A percentile compares a stretch with the other conserved stretches of the same genome.
phyloP scores from a whole-genome alignment of 2,888 invertebrate genomes.

The Carterocephalus palaemon region DNA sequence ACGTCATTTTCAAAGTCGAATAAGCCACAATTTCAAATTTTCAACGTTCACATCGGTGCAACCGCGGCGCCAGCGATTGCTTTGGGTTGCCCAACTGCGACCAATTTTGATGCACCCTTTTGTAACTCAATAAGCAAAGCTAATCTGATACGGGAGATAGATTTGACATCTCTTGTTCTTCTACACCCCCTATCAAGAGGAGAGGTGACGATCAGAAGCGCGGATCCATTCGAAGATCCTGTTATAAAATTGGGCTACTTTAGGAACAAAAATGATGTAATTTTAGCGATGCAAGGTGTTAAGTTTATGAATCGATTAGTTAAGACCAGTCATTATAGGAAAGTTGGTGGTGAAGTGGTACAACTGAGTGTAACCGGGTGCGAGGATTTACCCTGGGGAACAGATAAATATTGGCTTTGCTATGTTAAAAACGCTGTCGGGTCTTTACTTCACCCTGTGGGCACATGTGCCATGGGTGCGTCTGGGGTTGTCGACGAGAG shows the following conservation, averaged over 20 bases:
- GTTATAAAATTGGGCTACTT: constrained; percentile 54
- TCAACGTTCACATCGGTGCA: constrained; percentile 54
- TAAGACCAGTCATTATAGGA: constrained; percentile 50
- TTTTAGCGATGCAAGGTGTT: constrained; percentile 43
- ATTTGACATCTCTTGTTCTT: constrained; percentile 41
- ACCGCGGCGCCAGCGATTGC: constrained; percentile 42
- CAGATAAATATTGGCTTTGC: constrained; percentile 82
- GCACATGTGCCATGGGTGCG: constrained; percentile 62
- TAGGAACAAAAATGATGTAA: constrained; percentile 47
- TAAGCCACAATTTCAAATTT: constrained; percentile 58
- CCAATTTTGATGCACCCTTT: constrained; percentile 40
- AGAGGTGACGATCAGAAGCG: constrained; percentile 49
- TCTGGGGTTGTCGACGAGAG: constrained; percentile 59
- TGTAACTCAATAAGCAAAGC: constrained; percentile 47
- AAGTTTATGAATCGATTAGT: constrained; percentile 47
- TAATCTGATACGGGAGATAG: constrained; percentile 49
- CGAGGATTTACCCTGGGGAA: constrained; percentile 60
- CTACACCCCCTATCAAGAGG: constrained; percentile 61
- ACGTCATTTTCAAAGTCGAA: constrained; percentile 17
- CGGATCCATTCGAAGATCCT: constrained; percentile 53
- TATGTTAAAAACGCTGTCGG: constrained; percentile 75
- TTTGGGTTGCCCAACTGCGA: constrained; percentile 39
- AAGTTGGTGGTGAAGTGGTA: constrained; percentile 43
- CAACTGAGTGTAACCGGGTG: constrained; percentile 72
- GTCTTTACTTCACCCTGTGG: constrained; percentile 80